phyloP scores from a whole-genome alignment of 2,888 invertebrate species.

The Dysmachus trigonus region DNA sequence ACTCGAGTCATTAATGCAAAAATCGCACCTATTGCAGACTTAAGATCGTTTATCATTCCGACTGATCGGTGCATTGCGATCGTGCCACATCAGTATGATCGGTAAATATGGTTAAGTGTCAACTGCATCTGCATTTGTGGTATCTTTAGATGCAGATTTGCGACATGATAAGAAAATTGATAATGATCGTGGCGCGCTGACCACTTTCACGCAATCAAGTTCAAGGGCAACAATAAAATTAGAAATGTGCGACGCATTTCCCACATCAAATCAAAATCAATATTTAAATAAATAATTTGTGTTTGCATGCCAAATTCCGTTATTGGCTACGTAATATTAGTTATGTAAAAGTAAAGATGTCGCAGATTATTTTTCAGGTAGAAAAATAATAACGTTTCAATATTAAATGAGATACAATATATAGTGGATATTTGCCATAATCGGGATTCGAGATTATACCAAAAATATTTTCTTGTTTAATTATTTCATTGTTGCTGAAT shows the following conservation, averaged over 20 bases:
- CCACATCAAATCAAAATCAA: not conserved
- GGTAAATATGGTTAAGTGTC: not conserved
- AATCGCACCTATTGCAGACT: not conserved
- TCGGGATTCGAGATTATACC: too few species aligned
- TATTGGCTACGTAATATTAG: not conserved
- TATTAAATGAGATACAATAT: too few species aligned
- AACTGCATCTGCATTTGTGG: not conserved
- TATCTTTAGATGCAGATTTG: not conserved
- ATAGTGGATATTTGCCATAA: too few species aligned
- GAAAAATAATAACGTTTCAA: too few species aligned
- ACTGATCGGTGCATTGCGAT: not conserved
- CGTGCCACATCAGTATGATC: not conserved
- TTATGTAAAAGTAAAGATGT: not conserved
- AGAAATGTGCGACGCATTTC: not conserved
- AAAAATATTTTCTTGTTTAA: too few species aligned
- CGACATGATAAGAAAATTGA: not conserved
- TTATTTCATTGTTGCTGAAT: too few species aligned
- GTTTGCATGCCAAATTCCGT: not conserved
- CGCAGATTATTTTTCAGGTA: too few species aligned
- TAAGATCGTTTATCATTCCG: not conserved
- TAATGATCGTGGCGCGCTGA: not conserved
- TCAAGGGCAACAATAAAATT: not conserved
- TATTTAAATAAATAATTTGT: not conserved
- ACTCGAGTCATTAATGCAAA: slow-evolving; percentile 4
- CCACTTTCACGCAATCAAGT: slow-evolving; percentile 18